Evolutionary conservation across 2,888 invertebrate genomes (phyloP).

Genomic region (Drosophila quinaria): DNA sequence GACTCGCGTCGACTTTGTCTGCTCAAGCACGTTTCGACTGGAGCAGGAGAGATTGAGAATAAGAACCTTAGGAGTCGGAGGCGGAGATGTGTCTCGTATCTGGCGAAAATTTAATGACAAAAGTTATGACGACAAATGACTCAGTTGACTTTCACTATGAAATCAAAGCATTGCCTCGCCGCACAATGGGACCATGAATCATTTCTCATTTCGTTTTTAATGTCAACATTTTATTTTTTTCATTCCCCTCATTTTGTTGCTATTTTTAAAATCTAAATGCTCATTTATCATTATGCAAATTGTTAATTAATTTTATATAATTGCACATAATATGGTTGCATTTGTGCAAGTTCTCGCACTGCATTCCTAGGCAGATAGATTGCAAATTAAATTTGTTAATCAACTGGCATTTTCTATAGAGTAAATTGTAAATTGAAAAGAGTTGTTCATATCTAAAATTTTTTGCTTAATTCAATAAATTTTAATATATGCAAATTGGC

Average conservation of each 20-base stretch:
- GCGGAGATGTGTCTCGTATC: conserved; percentile 15
- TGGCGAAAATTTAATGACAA: conserved; percentile 65
- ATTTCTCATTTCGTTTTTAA: conserved; percentile 52
- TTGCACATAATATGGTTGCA: conserved; percentile 47
- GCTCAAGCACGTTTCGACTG: conserved; percentile 58
- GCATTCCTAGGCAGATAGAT: conserved; percentile 31
- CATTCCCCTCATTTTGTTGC: conserved; percentile 47
- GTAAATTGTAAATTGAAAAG: conserved; percentile 57
- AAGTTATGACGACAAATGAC: conserved; percentile 80
- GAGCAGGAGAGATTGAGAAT: neutral
- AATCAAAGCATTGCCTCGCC: conserved; percentile 57
- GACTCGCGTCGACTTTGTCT: conserved; percentile 62
- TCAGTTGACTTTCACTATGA: conserved; percentile 74
- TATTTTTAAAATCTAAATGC: conserved; percentile 31
- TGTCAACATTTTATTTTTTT: conserved; percentile 32
- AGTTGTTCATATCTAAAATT: neutral
- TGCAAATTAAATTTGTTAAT: conserved; percentile 73
- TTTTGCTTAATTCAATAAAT: conserved; percentile 11
- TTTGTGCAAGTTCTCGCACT: conserved; percentile 30
- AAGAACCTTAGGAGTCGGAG: no score
- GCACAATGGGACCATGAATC: conserved; percentile 72
- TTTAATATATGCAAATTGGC: conserved; percentile 34
- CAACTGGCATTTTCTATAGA: conserved; percentile 60
- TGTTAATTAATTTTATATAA: conserved; percentile 64
- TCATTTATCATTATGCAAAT: conserved; percentile 72